Conservation (phyloP, 1,140 invertebrate species). For the Camponotus vicinus region DNA sequence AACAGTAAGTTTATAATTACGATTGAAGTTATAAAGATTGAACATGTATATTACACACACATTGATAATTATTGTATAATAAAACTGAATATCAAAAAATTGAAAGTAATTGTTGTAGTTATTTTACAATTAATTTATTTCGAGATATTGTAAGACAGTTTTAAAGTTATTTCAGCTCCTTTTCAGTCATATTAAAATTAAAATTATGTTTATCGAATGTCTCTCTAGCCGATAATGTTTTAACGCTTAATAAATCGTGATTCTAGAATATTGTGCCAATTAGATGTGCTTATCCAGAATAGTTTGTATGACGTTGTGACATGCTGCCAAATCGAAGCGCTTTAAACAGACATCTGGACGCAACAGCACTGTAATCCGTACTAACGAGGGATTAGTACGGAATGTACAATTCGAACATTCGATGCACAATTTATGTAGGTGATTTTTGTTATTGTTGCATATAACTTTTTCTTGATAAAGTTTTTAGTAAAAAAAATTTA, state of each 20-base stretch:
- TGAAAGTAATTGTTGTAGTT: neutral
- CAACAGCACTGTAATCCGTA: constrained; percentile 36
- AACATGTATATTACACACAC: neutral
- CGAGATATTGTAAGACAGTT: neutral
- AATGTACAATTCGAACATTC: constrained; percentile 20
- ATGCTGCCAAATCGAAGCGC: constrained; percentile 22
- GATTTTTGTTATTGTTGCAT: neutral
- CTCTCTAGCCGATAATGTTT: neutral
- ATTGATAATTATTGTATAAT: neutral
- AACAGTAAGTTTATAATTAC: neutral
- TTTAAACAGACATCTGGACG: constrained; percentile 22
- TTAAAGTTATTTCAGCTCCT: constrained; percentile 9
- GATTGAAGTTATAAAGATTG: neutral
- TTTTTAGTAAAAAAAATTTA: neutral
- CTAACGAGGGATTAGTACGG: constrained; percentile 50
- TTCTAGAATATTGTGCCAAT: constrained; percentile 23
- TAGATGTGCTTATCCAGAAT: constrained; percentile 50
- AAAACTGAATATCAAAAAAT: neutral
- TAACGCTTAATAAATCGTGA: constrained; percentile 4
- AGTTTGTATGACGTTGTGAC: constrained; percentile 27
- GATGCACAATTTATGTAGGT: neutral
- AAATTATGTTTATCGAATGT: neutral
- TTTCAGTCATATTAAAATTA: neutral
- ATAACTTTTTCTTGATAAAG: neutral
- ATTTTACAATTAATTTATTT: constrained; percentile 1